These are phyloP conservation scores for Drosophila fulvimacula DNA, from an alignment of 2,888 invertebrate species.

Conservation along the genomic window DNA sequence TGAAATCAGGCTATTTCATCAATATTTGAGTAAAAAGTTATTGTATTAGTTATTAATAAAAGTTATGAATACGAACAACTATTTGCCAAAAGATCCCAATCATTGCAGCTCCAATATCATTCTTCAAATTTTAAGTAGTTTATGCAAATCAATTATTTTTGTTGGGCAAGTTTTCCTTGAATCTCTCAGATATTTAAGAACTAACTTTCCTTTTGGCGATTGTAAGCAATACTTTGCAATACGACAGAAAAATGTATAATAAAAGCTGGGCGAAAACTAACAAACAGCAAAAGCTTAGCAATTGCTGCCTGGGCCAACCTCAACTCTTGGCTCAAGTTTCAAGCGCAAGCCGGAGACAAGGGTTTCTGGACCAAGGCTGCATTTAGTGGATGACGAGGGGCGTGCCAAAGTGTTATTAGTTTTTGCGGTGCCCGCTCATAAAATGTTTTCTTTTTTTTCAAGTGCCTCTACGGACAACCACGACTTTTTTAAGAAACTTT, in stretches of 20 bases:
- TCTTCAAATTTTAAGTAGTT: not conserved
- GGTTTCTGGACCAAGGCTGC: constrained; percentile 13
- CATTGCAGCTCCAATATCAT: not conserved
- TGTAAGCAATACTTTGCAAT: constrained; percentile 47
- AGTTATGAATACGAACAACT: not conserved
- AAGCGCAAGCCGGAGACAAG: constrained; percentile 32
- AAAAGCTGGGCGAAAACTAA: constrained; percentile 33
- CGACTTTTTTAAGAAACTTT: constrained; percentile 15
- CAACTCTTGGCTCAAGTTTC: constrained; percentile 67
- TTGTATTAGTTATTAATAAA: too few relatives aligned
- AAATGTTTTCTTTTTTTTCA: constrained; percentile 64
- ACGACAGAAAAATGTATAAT: constrained; percentile 10
- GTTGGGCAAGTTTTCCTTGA: not conserved
- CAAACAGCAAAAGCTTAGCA: constrained; percentile 51
- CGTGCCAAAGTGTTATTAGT: constrained; percentile 72
- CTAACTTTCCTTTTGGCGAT: constrained; percentile 34
- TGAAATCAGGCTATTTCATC: too few relatives aligned
- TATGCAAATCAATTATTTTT: too few relatives aligned
- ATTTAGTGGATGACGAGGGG: constrained; percentile 17
- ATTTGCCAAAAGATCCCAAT: too few relatives aligned
- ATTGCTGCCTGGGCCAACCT: constrained; percentile 65
- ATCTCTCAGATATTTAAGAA: constrained; percentile 28
- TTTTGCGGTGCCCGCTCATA: constrained; percentile 73
- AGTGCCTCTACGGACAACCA: constrained; percentile 36
- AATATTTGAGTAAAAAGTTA: too few relatives aligned